Base-by-base conservation (phyloP, 2,113 vertebrate species). In the Myiozetetes cayanensis region DNA sequence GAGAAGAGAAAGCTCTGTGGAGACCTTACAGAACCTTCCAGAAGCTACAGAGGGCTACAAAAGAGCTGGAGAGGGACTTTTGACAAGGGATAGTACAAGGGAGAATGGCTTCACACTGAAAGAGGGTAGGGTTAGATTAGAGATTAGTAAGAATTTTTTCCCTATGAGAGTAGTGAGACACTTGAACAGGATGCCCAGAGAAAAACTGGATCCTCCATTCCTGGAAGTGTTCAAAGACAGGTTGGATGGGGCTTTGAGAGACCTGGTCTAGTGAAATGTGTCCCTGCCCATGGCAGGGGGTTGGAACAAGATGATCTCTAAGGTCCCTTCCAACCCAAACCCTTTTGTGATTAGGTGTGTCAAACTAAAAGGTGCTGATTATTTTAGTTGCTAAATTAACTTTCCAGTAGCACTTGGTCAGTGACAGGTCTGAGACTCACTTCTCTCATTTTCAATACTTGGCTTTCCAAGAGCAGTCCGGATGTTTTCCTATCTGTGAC, bases 401-500 rank as follows among this genome's bases (percentile, higher is more conserved):
- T 56, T 41, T 85, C 21, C 22, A 47, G 4, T 21, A 44, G 2
- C 10, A 13, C 28, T 41, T 56, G 53, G 8, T 33, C 22, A 22
- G 19, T 31, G 41, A 44, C 23, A 35, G 1, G 4, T 56, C 15
- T 55, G 23, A 71, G 27, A 30, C 3, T 62, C 47, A 3, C 8
- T 70, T 12, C 21, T 83, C 28, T 74, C 23, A 24, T 47, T 56
- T 72, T 66, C 24, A 9, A 63, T 10, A 53, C 9, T 13, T 62
- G n/a, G 20, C 9, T 72, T 79, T 59, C 14, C 24, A 72, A 44
- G 14, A 58, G 10, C 14, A 75, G 2, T 23, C 0, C 0, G 6
- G 12, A 44, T 10, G 75, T 79, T 78, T 31, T 83, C 41, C 50
- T n/a, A 16, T 21, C 35, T 47, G 19, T 63, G 31, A 31, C 13